A percentile compares a stretch with the other conserved stretches of the same genome.
Evolutionary conservation across 2,888 invertebrate species (phyloP).

Genomic region (Orthosia gracilis): DNA sequence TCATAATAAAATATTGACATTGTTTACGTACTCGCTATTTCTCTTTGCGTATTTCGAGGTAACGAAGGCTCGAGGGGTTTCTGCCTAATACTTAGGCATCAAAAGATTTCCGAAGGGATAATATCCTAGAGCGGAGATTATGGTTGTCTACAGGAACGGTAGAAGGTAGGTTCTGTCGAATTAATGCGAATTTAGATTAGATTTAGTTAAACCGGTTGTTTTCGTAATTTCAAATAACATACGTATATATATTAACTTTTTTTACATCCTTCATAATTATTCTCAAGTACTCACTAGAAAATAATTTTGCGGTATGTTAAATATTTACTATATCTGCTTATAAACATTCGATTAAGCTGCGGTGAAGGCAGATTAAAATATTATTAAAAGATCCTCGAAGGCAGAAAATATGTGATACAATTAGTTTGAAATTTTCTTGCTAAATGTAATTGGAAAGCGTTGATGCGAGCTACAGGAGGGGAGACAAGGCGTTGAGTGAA

Average conservation of each 20-base stretch:
- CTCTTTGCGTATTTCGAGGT: slow-evolving; percentile 63
- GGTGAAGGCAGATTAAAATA: slow-evolving; percentile 12
- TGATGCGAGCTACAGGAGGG: slow-evolving; percentile 65
- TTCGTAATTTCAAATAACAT: background rate
- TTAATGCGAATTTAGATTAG: slow-evolving; percentile 37
- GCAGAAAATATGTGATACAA: slow-evolving; percentile 61
- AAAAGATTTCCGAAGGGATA: slow-evolving; percentile 75
- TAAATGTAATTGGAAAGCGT: slow-evolving; percentile 71
- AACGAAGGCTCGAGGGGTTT: slow-evolving; percentile 73
- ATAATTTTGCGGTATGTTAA: too few relatives aligned
- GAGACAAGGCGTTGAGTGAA: slow-evolving; percentile 70
- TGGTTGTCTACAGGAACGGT: slow-evolving; percentile 54
- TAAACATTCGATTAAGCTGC: background rate
- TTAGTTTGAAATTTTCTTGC: slow-evolving; percentile 69
- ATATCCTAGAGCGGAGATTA: slow-evolving; percentile 67
- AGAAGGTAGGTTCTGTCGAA: slow-evolving; percentile 52
- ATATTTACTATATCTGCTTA: too few relatives aligned
- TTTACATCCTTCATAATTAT: background rate
- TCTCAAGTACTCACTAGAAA: background rate
- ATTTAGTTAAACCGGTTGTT: slow-evolving; percentile 28
- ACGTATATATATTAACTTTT: background rate
- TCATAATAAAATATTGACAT: slow-evolving; percentile 58
- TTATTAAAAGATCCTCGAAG: slow-evolving; percentile 25
- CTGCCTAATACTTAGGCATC: slow-evolving; percentile 68
- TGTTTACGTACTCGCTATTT: slow-evolving; percentile 54